Percentiles rank a stretch among this genome's conserved stretches.
phyloP scores from a whole-genome alignment of 2,113 vertebrate genomes.

The Enhydra lutris region DNA sequence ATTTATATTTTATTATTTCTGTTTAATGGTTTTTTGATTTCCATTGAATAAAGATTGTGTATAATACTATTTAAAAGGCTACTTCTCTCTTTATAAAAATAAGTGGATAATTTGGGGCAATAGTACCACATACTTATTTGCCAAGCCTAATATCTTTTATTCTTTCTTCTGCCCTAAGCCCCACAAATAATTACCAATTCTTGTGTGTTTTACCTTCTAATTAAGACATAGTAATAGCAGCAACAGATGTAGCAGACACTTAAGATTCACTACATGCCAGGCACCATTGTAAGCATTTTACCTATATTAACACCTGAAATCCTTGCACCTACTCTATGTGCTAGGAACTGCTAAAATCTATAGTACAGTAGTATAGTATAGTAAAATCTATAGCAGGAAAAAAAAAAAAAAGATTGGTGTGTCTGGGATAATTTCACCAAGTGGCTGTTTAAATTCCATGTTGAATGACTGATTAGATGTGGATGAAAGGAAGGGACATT shows the following conservation, averaged over 20 bases:
- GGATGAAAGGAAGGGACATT: not conserved
- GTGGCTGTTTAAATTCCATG: not conserved
- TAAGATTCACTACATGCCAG: not conserved
- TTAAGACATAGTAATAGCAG: not conserved
- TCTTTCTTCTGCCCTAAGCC: not conserved
- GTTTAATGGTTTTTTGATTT: not conserved
- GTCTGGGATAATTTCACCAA: not conserved
- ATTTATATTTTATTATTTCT: not conserved
- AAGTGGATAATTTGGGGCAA: not conserved
- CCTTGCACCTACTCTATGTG: not conserved
- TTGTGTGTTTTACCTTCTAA: conserved; percentile 6
- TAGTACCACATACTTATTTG: not conserved
- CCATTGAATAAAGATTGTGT: not conserved
- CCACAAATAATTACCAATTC: not conserved
- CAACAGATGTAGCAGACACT: not conserved
- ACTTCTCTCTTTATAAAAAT: not conserved
- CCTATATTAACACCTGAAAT: not conserved
- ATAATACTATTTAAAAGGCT: not conserved
- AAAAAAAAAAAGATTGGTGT: not conserved
- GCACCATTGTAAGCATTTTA: not conserved
- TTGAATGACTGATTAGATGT: not conserved
- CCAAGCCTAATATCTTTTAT: not conserved
- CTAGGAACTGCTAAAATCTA: not conserved
- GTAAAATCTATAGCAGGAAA: too few relatives aligned
- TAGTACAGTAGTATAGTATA: too few relatives aligned